Conservation (phyloP, 2,797 vertebrate genomes). For the Heterohyrax brucei region DNA sequence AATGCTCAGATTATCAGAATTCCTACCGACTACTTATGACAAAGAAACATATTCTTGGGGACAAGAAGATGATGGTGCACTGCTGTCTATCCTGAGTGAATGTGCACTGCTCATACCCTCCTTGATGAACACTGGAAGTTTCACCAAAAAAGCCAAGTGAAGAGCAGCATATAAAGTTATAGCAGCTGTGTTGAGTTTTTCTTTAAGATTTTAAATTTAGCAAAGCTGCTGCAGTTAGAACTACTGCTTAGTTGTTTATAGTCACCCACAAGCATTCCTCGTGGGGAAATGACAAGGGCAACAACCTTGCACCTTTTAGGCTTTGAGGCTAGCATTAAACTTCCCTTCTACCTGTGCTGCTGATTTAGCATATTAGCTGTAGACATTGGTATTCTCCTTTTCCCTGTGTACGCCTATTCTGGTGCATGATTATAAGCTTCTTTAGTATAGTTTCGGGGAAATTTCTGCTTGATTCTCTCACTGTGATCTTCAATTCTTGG, state of each 20-base stretch:
- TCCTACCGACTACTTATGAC: not conserved
- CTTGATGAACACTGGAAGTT: not conserved
- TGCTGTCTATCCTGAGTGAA: not conserved
- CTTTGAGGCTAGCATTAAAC: not conserved
- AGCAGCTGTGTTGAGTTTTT: not conserved
- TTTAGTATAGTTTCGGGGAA: not conserved
- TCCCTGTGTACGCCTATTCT: not conserved
- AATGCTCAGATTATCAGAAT: not conserved
- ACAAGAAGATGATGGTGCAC: not conserved
- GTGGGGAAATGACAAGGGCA: not conserved
- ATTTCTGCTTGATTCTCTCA: not conserved
- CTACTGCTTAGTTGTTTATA: not conserved
- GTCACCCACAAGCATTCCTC: not conserved
- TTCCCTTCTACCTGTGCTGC: rapidly evolving
- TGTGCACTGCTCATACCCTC: not conserved
- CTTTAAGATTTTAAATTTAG: not conserved
- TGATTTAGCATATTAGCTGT: not conserved
- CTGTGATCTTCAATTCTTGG: not conserved
- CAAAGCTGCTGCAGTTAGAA: not conserved
- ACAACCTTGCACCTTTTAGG: not conserved
- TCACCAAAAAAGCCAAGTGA: not conserved
- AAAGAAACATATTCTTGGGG: not conserved
- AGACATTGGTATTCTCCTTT: not conserved
- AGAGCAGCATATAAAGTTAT: not conserved
- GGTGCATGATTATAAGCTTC: not conserved